Evolutionary conservation across 2,797 vertebrate species (phyloP), one percentile per base, ranked within the genome.

Genomic region (Perdix hodgsoniae): DNA sequence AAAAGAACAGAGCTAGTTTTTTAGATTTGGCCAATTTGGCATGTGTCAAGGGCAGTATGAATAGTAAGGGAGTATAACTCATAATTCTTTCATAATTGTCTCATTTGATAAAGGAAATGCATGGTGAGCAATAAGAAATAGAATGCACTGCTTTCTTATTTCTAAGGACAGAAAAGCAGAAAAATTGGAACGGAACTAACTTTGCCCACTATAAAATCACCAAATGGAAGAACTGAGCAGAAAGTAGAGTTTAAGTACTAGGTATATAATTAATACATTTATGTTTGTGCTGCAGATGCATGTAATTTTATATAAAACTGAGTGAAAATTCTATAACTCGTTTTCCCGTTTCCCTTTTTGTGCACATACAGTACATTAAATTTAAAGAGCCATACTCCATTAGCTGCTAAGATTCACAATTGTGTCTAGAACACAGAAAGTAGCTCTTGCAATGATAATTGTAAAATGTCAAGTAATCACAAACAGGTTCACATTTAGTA

Each of bases 381-480:
- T 93, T 94, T 95, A 90, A 96, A 96, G 91, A 96, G 83, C 72
- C 65, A n/a, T 93, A 95, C 42, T 11, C 96, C 75, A 91, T 95
- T 97, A 96, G 91, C 94, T 94, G 70, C 90, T 91, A 96, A 96
- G 94, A 95, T 94, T 93, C 93, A 93, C 92, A 95, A 24, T 96
- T 96, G 90, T 96, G 97, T 94, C 90, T 95, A 84, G 94, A 95
- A 93, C 73, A 95, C 83, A 91, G 89, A 88, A 97, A 97, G 93
- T 83, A 94, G 92, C 54, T 86, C 73, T 97, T 97, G 92, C 81
- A 95, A 94, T 96, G 96, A 94, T 96, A 96, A 97, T 96, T 97
- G 93, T 93, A 96, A 96, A 97, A 95, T 90, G 73, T 93, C 83
- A 97, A 97, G 95, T 96, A 97, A 95, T 94, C 81, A 40, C 90